Conservation (phyloP, 2,113 vertebrate genomes). For the Tympanuchus pallidicinctus region DNA sequence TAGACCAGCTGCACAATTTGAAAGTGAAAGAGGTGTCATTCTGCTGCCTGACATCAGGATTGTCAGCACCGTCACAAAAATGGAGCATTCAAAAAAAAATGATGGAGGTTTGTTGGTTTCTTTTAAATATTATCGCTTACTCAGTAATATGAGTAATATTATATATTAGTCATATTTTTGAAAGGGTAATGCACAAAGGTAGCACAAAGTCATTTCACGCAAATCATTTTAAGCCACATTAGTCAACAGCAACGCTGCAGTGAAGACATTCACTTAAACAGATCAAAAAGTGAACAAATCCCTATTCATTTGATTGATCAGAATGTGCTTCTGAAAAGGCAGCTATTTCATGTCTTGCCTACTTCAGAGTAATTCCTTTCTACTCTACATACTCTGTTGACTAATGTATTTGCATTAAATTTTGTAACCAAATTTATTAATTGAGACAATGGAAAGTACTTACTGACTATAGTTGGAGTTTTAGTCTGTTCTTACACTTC, state of each 20-base stretch:
- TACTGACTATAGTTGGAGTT: background rate
- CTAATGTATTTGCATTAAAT: background rate
- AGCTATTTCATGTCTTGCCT: background rate
- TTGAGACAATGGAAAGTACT: background rate
- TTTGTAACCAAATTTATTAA: background rate
- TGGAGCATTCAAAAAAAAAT: slow-evolving; percentile 68
- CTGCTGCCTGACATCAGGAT: slow-evolving; percentile 93
- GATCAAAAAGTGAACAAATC: background rate
- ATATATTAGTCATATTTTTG: background rate
- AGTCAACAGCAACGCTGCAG: background rate
- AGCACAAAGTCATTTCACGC: background rate
- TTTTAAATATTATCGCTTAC: background rate
- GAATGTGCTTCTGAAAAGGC: background rate
- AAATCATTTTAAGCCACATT: background rate
- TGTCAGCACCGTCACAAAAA: slow-evolving; percentile 87
- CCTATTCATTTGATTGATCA: background rate
- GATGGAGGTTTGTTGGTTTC: slow-evolving; percentile 40
- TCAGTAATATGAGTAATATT: background rate
- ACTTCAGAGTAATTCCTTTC: background rate
- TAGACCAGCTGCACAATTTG: slow-evolving; percentile 85
- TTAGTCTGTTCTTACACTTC: background rate
- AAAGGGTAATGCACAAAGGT: background rate
- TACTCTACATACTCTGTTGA: background rate
- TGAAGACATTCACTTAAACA: background rate
- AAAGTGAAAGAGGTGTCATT: slow-evolving; percentile 79